phyloP scores from a whole-genome alignment of 2,113 vertebrate species.

The Myotis brandtii region DNA sequence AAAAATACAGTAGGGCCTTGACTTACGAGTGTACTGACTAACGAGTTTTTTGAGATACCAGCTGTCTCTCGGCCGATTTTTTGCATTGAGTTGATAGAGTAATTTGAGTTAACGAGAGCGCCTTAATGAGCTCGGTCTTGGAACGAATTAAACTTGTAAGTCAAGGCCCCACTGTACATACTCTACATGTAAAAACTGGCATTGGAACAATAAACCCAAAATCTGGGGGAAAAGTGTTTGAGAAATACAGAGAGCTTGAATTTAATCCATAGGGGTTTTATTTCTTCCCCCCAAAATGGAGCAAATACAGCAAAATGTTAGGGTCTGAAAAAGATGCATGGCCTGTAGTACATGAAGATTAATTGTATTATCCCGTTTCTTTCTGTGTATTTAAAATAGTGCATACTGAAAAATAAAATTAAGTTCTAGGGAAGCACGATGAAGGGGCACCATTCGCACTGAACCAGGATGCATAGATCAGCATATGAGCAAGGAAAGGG shows the following conservation, averaged over 20 bases:
- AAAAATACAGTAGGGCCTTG: not conserved
- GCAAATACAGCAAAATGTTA: not conserved
- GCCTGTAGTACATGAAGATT: not conserved
- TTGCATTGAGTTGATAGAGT: no score
- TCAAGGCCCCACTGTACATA: not conserved
- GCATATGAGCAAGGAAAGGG: not conserved
- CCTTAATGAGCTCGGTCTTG: no score
- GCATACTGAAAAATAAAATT: conserved; percentile 18
- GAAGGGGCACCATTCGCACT: not conserved
- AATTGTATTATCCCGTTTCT: not conserved
- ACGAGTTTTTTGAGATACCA: no score
- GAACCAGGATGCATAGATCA: not conserved
- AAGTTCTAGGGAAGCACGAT: not conserved
- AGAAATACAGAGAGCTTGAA: not conserved
- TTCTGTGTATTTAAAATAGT: not conserved
- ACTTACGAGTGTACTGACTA: no score
- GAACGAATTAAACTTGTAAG: no score
- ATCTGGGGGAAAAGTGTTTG: not conserved
- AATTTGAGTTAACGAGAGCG: no score
- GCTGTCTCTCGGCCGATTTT: no score
- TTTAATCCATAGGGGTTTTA: not conserved
- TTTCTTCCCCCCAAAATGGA: not conserved
- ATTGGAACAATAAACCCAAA: not conserved
- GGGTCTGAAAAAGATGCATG: not conserved
- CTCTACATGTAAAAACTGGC: not conserved